A percentile compares a stretch with the other conserved stretches of the same genome.
Evolutionary conservation across 2,888 invertebrate species (phyloP).

Genomic region (Polylopha cassiicola): DNA sequence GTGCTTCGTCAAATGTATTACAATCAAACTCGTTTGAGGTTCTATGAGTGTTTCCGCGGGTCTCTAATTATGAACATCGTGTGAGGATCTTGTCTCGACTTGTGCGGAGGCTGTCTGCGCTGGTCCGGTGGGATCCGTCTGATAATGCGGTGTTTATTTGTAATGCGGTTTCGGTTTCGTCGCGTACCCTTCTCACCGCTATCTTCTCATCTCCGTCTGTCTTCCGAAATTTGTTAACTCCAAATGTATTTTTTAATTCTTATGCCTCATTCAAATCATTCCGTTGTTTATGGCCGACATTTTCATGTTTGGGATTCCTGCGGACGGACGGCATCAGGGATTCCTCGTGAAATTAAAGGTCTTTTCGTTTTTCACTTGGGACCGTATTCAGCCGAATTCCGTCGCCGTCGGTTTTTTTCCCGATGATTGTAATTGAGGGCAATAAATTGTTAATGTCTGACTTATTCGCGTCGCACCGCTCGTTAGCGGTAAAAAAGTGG

Average conservation of each 20-base stretch:
- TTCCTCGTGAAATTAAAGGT: slow-evolving; percentile 70
- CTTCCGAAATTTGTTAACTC: slow-evolving; percentile 67
- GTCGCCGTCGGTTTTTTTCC: slow-evolving; percentile 56
- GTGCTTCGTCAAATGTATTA: slow-evolving; percentile 7
- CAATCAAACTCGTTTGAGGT: slow-evolving; percentile 13
- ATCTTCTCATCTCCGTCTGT: slow-evolving; percentile 61
- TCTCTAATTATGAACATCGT: slow-evolving; percentile 30
- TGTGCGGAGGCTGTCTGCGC: slow-evolving; percentile 52
- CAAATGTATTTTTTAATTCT: slow-evolving; percentile 63
- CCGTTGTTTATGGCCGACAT: slow-evolving; percentile 74
- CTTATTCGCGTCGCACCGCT: slow-evolving; percentile 55
- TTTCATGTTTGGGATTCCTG: slow-evolving; percentile 73
- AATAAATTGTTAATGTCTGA: slow-evolving; percentile 67
- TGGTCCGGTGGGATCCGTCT: slow-evolving; percentile 55
- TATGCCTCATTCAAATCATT: slow-evolving; percentile 72
- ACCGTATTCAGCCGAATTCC: slow-evolving; percentile 62
- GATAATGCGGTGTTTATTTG: slow-evolving; percentile 63
- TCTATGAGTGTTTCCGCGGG: slow-evolving; percentile 9
- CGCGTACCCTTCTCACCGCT: slow-evolving; percentile 64
- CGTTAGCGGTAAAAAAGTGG: slow-evolving; percentile 55
- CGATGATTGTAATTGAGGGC: slow-evolving; percentile 70
- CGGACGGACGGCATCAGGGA: slow-evolving; percentile 55
- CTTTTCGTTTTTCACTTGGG: slow-evolving; percentile 62
- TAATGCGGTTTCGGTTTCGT: slow-evolving; percentile 66
- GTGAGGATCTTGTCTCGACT: slow-evolving; percentile 63